Percentiles rank a stretch among this genome's conserved stretches.
phyloP scores from a whole-genome alignment of 1,140 invertebrate species.

The Glossosoma conforme region DNA sequence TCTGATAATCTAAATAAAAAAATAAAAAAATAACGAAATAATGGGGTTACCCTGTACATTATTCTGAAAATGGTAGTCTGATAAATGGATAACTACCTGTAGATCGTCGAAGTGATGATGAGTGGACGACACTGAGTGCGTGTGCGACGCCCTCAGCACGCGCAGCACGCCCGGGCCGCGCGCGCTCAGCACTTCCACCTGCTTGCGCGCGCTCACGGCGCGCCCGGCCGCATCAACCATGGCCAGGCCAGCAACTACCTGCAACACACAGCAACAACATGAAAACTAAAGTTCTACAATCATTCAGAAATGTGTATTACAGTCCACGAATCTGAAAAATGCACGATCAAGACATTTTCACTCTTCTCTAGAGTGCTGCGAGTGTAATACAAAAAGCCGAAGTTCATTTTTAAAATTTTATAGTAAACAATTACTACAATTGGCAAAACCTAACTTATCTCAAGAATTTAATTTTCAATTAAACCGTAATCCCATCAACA shows the following conservation, averaged over 20 bases:
- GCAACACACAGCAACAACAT: too few species aligned
- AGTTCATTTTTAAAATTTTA: too few species aligned
- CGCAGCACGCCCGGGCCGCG: slow-evolving; percentile 42
- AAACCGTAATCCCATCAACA: too few species aligned
- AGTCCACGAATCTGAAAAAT: too few species aligned
- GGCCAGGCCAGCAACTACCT: slow-evolving; percentile 40
- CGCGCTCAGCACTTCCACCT: slow-evolving; percentile 46
- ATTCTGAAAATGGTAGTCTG: background rate
- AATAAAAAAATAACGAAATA: background rate
- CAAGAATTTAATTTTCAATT: too few species aligned
- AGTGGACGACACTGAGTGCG: slow-evolving; percentile 43
- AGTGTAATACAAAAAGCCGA: too few species aligned
- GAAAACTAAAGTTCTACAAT: too few species aligned
- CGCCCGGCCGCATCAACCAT: slow-evolving; percentile 41
- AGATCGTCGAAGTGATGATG: slow-evolving; percentile 25
- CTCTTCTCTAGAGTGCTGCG: too few species aligned
- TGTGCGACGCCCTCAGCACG: slow-evolving; percentile 41
- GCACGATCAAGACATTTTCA: too few species aligned
- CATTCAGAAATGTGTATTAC: too few species aligned
- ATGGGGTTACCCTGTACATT: background rate
- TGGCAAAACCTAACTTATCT: too few species aligned
- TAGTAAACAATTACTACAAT: too few species aligned
- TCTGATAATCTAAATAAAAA: background rate
- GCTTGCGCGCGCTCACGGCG: slow-evolving; percentile 30
- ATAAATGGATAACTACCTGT: slow-evolving; percentile 10